These are phyloP conservation scores for Artibeus lituratus DNA, from an alignment of 2,797 vertebrate species.

Conservation along the genomic window DNA sequence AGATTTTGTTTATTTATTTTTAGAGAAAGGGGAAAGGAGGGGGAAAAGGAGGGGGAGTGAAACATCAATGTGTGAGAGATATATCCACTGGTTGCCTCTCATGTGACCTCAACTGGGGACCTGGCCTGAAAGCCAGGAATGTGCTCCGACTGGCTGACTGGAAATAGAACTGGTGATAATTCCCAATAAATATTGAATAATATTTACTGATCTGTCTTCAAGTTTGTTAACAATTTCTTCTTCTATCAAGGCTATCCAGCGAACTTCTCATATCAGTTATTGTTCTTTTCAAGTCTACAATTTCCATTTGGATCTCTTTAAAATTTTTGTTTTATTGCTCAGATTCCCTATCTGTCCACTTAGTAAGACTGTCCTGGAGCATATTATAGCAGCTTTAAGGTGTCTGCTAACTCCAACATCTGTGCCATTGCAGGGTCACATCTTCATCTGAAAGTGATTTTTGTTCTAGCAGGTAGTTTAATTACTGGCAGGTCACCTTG, in stretches of 20 bases:
- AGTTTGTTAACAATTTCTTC: not conserved
- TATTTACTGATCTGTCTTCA: conserved; percentile 31
- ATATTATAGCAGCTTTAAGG: not conserved
- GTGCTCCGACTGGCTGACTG: too few species aligned
- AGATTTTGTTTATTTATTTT: too few species aligned
- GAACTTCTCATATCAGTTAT: not conserved
- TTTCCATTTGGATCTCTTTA: not conserved
- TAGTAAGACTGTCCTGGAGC: not conserved
- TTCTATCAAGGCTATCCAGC: not conserved
- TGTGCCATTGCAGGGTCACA: not conserved
- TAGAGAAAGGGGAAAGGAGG: too few species aligned
- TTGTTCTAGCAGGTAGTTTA: not conserved
- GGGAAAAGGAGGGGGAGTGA: too few species aligned
- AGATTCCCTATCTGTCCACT: not conserved
- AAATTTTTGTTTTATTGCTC: not conserved
- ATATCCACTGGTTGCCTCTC: too few species aligned
- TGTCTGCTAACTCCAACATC: not conserved
- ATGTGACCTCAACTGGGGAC: too few species aligned
- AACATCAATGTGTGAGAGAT: too few species aligned
- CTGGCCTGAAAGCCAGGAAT: too few species aligned
- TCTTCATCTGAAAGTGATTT: conserved; percentile 1
- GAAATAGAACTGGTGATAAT: too few species aligned
- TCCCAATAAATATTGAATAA: not conserved
- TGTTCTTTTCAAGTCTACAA: not conserved
- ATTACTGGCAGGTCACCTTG: not conserved